phyloP scores from a whole-genome alignment of 2,888 invertebrate genomes.

The Stenotaenia linearis region DNA sequence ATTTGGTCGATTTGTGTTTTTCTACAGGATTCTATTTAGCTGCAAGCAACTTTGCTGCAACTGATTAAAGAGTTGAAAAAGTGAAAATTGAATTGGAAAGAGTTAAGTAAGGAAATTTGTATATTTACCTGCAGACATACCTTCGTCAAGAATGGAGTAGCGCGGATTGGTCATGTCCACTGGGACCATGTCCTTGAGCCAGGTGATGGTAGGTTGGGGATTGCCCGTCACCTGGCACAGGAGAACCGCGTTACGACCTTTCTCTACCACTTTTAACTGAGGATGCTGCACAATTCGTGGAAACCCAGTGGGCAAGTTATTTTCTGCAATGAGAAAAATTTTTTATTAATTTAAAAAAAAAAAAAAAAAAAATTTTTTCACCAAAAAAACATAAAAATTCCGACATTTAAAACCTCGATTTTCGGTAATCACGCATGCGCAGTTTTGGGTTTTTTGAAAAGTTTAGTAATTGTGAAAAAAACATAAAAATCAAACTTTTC shows the following conservation, averaged over 20 bases:
- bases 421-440: too few relatives aligned
- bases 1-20: too few relatives aligned
- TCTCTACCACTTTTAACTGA: constrained; percentile 89
- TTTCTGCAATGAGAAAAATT: too few relatives aligned
- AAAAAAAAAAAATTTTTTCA: constrained; percentile 28
- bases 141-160: constrained; percentile 74
- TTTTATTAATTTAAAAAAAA: too few relatives aligned
- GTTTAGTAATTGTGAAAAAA: too few relatives aligned
- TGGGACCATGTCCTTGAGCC: constrained; percentile 90
- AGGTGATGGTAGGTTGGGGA: constrained; percentile 72
- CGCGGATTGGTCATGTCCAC: constrained; percentile 75
- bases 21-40: too few relatives aligned
- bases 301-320: constrained; percentile 85
- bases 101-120: background rate
- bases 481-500: too few relatives aligned
- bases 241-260: constrained; percentile 83
- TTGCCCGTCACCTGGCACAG: constrained; percentile 82
- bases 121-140: constrained; percentile 45
- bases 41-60: too few relatives aligned
- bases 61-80: background rate
- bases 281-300: constrained; percentile 83
- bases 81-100: background rate
- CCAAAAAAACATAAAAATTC: too few relatives aligned
- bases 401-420: too few relatives aligned
- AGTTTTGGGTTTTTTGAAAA: too few relatives aligned